Percentiles rank a stretch among this genome's conserved stretches.
phyloP scores from a whole-genome alignment of 2,797 vertebrate species.

The Epinephelus coioides region DNA sequence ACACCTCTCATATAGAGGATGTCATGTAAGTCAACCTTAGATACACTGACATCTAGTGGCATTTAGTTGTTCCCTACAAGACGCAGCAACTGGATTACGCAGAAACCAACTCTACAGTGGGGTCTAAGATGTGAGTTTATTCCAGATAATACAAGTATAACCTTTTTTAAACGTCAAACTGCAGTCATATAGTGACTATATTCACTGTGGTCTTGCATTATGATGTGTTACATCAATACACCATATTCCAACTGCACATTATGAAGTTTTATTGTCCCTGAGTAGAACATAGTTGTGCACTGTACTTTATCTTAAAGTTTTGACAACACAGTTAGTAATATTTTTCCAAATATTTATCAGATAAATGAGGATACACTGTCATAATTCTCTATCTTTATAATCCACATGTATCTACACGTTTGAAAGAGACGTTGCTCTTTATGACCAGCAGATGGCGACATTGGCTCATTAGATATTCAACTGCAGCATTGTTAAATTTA shows the following conservation, averaged over 20 bases:
- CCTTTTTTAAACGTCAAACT: not conserved
- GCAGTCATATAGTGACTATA: not conserved
- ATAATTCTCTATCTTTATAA: not conserved
- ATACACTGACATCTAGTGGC: too few species aligned
- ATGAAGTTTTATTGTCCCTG: not conserved
- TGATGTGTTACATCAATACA: not conserved
- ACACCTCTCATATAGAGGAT: too few species aligned
- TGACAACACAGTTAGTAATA: not conserved
- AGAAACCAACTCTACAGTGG: not conserved
- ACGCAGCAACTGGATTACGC: too few species aligned
- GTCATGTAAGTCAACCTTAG: too few species aligned
- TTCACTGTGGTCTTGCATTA: not conserved
- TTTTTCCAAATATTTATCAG: not conserved
- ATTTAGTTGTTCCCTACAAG: too few species aligned
- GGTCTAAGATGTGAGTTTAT: not conserved
- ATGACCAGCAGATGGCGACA: conserved; percentile 53
- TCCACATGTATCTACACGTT: not conserved
- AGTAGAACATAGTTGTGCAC: not conserved
- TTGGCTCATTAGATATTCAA: not conserved
- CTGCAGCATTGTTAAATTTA: not conserved
- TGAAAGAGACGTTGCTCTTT: not conserved
- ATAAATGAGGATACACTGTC: not conserved
- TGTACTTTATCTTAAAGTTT: not conserved
- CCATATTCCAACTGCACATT: not conserved
- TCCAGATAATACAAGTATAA: not conserved